Evolutionary conservation across 2,888 invertebrate genomes (phyloP).

Genomic region (Orchestes rusci): DNA sequence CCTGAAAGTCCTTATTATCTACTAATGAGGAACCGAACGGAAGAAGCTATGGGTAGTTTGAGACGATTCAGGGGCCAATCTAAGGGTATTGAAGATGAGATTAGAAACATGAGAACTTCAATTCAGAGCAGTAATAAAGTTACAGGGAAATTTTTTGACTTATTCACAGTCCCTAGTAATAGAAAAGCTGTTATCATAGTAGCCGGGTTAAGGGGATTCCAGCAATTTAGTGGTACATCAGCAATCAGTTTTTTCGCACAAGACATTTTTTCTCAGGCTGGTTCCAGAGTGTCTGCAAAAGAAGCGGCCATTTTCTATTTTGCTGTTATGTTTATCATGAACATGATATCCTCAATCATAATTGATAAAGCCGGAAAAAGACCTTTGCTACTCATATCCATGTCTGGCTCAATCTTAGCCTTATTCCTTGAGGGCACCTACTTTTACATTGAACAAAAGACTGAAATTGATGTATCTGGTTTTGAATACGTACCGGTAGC

Average conservation of each 20-base stretch:
- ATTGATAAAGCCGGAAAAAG: slow-evolving; percentile 52
- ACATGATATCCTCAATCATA: slow-evolving; percentile 49
- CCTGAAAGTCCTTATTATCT: slow-evolving; percentile 54
- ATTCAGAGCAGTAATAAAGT: slow-evolving; percentile 26
- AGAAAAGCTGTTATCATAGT: slow-evolving; percentile 31
- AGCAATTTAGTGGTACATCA: slow-evolving; percentile 53
- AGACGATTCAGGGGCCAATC: slow-evolving; percentile 42
- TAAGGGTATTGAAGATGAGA: slow-evolving; percentile 28
- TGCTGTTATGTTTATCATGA: slow-evolving; percentile 51
- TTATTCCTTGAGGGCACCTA: slow-evolving; percentile 44
- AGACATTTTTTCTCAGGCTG: slow-evolving; percentile 42
- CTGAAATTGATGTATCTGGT: slow-evolving; percentile 36
- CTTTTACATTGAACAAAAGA: slow-evolving; percentile 43
- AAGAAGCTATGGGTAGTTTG: slow-evolving; percentile 46
- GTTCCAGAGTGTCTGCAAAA: slow-evolving; percentile 42
- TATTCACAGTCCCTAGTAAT: slow-evolving; percentile 30
- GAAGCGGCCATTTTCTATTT: slow-evolving; percentile 37
- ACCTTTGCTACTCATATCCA: slow-evolving; percentile 48
- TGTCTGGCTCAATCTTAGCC: slow-evolving; percentile 42
- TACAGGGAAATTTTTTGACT: slow-evolving; percentile 29
- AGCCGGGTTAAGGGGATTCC: slow-evolving; percentile 33
- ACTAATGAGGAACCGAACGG: slow-evolving; percentile 41
- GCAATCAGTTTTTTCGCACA: slow-evolving; percentile 57
- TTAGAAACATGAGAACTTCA: slow-evolving; percentile 26
- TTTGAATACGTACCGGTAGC: slow-evolving; percentile 44